These are phyloP conservation scores for Heliconius hortense DNA, from an alignment of 2,888 invertebrate species.

Conservation along the genomic window DNA sequence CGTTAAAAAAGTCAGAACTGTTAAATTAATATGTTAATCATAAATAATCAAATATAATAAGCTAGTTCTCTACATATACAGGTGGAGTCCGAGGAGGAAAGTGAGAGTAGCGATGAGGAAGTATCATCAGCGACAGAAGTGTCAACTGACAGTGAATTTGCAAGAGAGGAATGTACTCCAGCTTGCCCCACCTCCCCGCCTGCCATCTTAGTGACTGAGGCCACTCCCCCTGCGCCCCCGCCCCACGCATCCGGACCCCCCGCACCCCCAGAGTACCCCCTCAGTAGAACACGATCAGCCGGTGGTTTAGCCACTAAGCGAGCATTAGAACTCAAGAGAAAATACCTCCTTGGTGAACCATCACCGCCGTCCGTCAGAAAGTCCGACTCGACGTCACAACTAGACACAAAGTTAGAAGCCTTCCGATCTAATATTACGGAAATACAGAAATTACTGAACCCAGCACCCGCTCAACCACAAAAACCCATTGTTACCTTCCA, in stretches of 20 bases:
- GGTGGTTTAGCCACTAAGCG: slow-evolving; percentile 94
- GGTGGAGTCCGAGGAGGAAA: slow-evolving; percentile 79
- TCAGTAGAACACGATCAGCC: slow-evolving; percentile 92
- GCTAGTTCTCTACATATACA: slow-evolving; percentile 45
- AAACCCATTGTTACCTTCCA: slow-evolving; percentile 60
- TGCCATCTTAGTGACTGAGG: slow-evolving; percentile 88
- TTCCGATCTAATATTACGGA: slow-evolving; percentile 93
- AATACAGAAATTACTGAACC: slow-evolving; percentile 92
- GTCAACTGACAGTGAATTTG: slow-evolving; percentile 96
- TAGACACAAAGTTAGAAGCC: slow-evolving; percentile 92
- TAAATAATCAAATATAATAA: neutral
- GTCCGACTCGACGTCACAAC: slow-evolving; percentile 91
- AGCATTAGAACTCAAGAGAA: slow-evolving; percentile 92
- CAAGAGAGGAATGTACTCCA: slow-evolving; percentile 88
- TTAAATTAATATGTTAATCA: neutral
- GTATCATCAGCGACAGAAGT: slow-evolving; percentile 95
- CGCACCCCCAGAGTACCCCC: slow-evolving; percentile 85
- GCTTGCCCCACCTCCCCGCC: slow-evolving; percentile 85
- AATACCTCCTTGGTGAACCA: slow-evolving; percentile 89
- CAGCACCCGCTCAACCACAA: slow-evolving; percentile 81
- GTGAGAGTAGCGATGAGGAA: slow-evolving; percentile 86
- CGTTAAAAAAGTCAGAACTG: neutral
- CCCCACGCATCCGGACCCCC: slow-evolving; percentile 69
- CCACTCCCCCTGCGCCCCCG: slow-evolving; percentile 90
- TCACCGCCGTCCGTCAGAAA: slow-evolving; percentile 88